Evolutionary conservation across 2,888 invertebrate genomes (phyloP).

Genomic region (Laothoe populi): DNA sequence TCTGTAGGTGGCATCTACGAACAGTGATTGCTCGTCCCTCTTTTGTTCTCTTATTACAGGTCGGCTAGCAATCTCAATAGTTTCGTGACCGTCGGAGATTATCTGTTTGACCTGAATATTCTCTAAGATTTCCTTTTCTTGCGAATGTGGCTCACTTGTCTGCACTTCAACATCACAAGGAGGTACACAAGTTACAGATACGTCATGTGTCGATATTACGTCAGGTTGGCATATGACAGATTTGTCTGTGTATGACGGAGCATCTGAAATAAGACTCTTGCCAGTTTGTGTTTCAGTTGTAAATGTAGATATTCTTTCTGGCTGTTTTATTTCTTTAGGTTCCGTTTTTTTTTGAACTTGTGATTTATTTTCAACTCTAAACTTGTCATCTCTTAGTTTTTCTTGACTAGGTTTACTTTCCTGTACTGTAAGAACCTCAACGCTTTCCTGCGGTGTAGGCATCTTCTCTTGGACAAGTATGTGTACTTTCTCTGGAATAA

Average conservation of each 20-base stretch:
- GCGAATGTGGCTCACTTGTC: slow-evolving; percentile 80
- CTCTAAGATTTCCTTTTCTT: slow-evolving; percentile 82
- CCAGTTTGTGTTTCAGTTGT: slow-evolving; percentile 89
- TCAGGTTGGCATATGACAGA: slow-evolving; percentile 73
- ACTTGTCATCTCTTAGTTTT: slow-evolving; percentile 26
- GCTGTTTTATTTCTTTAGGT: slow-evolving; percentile 39
- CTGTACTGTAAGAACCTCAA: slow-evolving; percentile 45
- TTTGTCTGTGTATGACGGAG: slow-evolving; percentile 70
- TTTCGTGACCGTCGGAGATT: slow-evolving; percentile 87
- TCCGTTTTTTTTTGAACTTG: slow-evolving; percentile 24
- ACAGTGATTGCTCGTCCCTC: slow-evolving; percentile 85
- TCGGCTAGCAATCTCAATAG: slow-evolving; percentile 89
- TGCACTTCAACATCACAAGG: slow-evolving; percentile 87
- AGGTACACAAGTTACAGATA: slow-evolving; percentile 80
- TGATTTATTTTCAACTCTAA: not conserved
- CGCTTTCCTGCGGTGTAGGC: slow-evolving; percentile 37
- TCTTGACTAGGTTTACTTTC: slow-evolving; percentile 53
- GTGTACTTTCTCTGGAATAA: slow-evolving; percentile 34
- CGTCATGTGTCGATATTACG: slow-evolving; percentile 71
- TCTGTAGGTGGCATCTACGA: slow-evolving; percentile 90
- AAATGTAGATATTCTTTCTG: slow-evolving; percentile 50
- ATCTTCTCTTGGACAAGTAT: slow-evolving; percentile 37
- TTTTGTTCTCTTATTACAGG: slow-evolving; percentile 79
- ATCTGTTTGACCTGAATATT: slow-evolving; percentile 88
- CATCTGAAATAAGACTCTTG: slow-evolving; percentile 81